Conservation (phyloP, 2,113 vertebrate genomes). For the Ptychochromis oligacanthus region DNA sequence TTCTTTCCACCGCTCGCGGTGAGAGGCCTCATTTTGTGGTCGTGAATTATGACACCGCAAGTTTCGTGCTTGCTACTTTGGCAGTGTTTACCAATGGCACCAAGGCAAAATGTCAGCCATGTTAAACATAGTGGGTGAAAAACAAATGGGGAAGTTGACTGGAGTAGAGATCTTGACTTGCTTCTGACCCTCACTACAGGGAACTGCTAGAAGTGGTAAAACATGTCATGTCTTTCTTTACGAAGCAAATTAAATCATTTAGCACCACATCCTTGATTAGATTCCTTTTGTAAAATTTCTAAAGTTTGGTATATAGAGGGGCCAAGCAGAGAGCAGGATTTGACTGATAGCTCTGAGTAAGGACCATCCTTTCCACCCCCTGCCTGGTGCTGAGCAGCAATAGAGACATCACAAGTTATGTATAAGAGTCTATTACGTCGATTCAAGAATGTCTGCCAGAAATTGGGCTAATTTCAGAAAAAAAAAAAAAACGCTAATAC, state of each 20-base stretch:
- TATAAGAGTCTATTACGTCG: slow-evolving; percentile 62
- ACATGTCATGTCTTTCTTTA: slow-evolving; percentile 54
- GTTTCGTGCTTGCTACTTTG: slow-evolving; percentile 77
- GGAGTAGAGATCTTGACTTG: slow-evolving; percentile 45
- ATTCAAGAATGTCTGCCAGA: slow-evolving; percentile 69
- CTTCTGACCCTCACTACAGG: slow-evolving; percentile 36
- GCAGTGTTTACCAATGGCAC: slow-evolving; percentile 78
- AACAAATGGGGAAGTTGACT: slow-evolving; percentile 68
- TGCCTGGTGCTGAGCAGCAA: slow-evolving; percentile 64
- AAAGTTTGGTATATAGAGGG: slow-evolving; percentile 2
- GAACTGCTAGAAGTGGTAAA: slow-evolving; percentile 44
- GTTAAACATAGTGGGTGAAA: slow-evolving; percentile 74
- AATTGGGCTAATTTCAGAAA: slow-evolving; percentile 81
- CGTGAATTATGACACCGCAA: slow-evolving; percentile 85
- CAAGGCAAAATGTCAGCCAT: slow-evolving; percentile 75
- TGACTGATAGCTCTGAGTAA: slow-evolving; percentile 58
- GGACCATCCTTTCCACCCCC: slow-evolving; percentile 56
- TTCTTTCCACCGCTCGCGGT: slow-evolving; percentile 82
- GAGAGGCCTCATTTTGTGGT: slow-evolving; percentile 84
- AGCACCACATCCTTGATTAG: slow-evolving; percentile 43
- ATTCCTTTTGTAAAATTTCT: too few relatives aligned
- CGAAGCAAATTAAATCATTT: slow-evolving; percentile 41
- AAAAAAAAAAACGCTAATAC: slow-evolving; percentile 83
- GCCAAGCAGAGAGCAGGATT: slow-evolving; percentile 40
- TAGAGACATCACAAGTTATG: slow-evolving; percentile 75